A percentile compares a stretch with the other conserved stretches of the same genome.
Evolutionary conservation across 2,888 invertebrate genomes (phyloP).

Genomic region (Brachyopa scutellaris): DNA sequence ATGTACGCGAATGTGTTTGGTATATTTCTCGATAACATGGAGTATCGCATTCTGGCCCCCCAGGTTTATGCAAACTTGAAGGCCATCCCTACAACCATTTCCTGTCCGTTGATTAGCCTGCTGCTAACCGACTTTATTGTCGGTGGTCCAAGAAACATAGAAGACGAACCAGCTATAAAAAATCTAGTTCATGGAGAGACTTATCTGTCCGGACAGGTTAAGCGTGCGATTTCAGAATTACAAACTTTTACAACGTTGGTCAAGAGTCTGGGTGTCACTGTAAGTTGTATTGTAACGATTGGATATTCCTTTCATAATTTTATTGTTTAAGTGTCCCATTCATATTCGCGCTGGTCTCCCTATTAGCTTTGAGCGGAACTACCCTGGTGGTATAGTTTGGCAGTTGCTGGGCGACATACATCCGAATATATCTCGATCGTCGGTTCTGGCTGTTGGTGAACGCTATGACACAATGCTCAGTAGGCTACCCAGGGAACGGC

Average conservation of each 20-base stretch:
- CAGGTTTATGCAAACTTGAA: slow-evolving; percentile 88
- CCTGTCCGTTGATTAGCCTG: slow-evolving; percentile 79
- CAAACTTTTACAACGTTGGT: slow-evolving; percentile 88
- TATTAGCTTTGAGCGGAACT: slow-evolving; percentile 83
- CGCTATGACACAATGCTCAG: slow-evolving; percentile 93
- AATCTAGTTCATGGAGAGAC: slow-evolving; percentile 87
- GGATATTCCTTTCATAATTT: not conserved
- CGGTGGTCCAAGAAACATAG: slow-evolving; percentile 78
- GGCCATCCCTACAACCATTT: slow-evolving; percentile 82
- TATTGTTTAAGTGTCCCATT: slow-evolving; percentile 84
- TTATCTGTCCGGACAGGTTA: slow-evolving; percentile 86
- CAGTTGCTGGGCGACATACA: slow-evolving; percentile 82
- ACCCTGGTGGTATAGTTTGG: slow-evolving; percentile 85
- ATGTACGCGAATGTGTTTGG: slow-evolving; percentile 82
- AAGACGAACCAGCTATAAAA: slow-evolving; percentile 79
- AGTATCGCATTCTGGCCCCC: slow-evolving; percentile 86
- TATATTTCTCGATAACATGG: slow-evolving; percentile 79
- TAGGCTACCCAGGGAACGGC: too few species aligned
- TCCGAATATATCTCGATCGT: slow-evolving; percentile 83
- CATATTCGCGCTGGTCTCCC: slow-evolving; percentile 82
- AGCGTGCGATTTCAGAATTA: slow-evolving; percentile 88
- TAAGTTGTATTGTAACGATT: slow-evolving; percentile 83
- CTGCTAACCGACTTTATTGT: slow-evolving; percentile 78
- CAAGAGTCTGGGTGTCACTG: slow-evolving; percentile 89
- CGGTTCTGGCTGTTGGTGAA: slow-evolving; percentile 93